Evolutionary conservation across 1,140 invertebrate genomes (phyloP), one percentile per base, ranked within the genome.

Genomic region (Habropoda laboriosa): DNA sequence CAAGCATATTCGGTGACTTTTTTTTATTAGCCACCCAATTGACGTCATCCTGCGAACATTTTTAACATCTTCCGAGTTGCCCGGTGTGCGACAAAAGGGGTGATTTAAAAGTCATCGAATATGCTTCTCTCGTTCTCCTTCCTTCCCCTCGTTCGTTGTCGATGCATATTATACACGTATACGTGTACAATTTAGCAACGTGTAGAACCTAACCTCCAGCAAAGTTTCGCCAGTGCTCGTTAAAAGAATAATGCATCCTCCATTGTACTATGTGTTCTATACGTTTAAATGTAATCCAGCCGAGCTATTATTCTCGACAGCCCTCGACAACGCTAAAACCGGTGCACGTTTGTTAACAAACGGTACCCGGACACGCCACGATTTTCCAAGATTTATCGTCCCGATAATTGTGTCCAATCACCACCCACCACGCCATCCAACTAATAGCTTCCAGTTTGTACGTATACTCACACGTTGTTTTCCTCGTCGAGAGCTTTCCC

Each of bases 1-100:
- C 30, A 35, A 76, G 74, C 82, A 68, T 74, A 63, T 84, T 83
- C 63, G 40, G 35, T 79, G 61, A 72, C 35, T 75, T 75, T 71
- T 71, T 64, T 16, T 24, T 4, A 42, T 45, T 8, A 58, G 13
- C 21, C 77, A 24, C 16, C 45, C 21, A 21, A 35, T 21, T 24
- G 40, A n/a, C 18, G 7, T 55, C 10, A 5, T n/a, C 71, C n/a
- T 24, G 21, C n/a, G 7, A n/a, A 24, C 2, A 21, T 16, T 2
- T 10, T 40, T 18, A n/a, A 30, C 4, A 13, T 7, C 18, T 8
- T 58, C 38, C 55, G 5, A 60, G 24, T 60, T 12, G 2, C 64
- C 27, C 24, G n/a, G n/a, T n/a, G 6, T 32, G 30, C 7, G 24
- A 3, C 24, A 5, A 27, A n/a, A 0, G 21, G 27, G 21, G 24